Evolutionary conservation across 2,797 vertebrate species (phyloP).

Genomic region (Bradypodion ventrale): DNA sequence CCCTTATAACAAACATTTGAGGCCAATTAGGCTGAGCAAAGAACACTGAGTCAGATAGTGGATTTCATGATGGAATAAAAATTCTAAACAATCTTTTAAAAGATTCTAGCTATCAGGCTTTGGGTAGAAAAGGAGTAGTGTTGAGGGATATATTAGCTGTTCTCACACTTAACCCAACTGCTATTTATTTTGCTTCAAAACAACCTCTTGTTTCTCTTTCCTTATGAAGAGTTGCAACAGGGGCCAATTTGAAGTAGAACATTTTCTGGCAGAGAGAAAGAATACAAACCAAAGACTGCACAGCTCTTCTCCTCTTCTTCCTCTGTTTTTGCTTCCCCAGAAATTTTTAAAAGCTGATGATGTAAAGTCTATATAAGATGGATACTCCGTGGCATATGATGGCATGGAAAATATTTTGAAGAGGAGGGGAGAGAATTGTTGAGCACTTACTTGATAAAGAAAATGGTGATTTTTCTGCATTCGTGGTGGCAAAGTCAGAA

Average conservation of each 20-base stretch:
- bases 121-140: too few relatives aligned
- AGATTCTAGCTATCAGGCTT: too few relatives aligned
- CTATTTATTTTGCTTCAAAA: not conserved
- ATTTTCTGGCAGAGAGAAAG: not conserved
- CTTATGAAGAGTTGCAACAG: not conserved
- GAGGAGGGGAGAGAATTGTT: too few relatives aligned
- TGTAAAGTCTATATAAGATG: not conserved
- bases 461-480: not conserved
- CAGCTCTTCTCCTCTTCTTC: not conserved
- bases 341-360: not conserved
- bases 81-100: not conserved
- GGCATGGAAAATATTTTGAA: not conserved
- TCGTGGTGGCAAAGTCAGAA: not conserved
- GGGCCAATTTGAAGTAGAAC: too few relatives aligned
- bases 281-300: too few relatives aligned
- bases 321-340: not conserved
- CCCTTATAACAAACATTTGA: not conserved
- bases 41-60: not conserved
- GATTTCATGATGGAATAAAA: not conserved
- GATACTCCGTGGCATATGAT: not conserved
- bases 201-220: not conserved
- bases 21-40: not conserved
- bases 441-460: too few relatives aligned
- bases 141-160: not conserved
- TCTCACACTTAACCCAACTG: not conserved